phyloP scores from a whole-genome alignment of 2,797 vertebrate species.

The Carcharodon carcharias region DNA sequence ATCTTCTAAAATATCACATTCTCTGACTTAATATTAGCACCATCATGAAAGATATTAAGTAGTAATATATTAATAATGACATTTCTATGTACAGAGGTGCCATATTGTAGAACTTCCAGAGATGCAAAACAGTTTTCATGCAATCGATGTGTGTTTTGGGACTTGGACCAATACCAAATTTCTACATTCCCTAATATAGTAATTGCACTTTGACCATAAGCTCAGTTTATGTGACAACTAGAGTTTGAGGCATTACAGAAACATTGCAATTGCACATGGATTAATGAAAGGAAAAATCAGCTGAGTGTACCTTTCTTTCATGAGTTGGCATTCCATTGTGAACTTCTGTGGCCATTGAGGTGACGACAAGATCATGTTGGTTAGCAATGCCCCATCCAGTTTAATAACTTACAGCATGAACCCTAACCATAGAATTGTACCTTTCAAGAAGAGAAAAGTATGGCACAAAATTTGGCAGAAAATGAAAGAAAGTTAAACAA shows the following conservation, averaged over 20 bases:
- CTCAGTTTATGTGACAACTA: neutral
- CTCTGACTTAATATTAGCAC: no score
- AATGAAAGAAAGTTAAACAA: neutral
- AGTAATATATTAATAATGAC: no score
- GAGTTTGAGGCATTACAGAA: neutral
- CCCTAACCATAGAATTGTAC: neutral
- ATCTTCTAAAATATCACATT: no score
- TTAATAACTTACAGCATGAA: neutral
- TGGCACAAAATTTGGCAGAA: neutral
- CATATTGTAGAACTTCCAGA: neutral
- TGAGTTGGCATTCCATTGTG: neutral
- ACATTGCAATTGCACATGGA: neutral
- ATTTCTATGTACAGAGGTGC: no score
- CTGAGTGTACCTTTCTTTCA: no score
- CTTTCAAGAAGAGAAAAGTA: neutral
- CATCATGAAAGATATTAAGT: no score
- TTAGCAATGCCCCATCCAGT: neutral
- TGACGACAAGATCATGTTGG: neutral
- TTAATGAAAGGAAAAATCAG: neutral
- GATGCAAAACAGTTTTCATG: neutral
- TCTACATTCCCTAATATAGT: neutral
- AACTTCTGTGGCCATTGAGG: neutral
- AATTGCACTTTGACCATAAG: neutral
- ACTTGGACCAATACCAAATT: neutral
- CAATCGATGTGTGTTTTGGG: neutral